Conservation (phyloP, 2,113 vertebrate species). For the Varanus salvator region DNA sequence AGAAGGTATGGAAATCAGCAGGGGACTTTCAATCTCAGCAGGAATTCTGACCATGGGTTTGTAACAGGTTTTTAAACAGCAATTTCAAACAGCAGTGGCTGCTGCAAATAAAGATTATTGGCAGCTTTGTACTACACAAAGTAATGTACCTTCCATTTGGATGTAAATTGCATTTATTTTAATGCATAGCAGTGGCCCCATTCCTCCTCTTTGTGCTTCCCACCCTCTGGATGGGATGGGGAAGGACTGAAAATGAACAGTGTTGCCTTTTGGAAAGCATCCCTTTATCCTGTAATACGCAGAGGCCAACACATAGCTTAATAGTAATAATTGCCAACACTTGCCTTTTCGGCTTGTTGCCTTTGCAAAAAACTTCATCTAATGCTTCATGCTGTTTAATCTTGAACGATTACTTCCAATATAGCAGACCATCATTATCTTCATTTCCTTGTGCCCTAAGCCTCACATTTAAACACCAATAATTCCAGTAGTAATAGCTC, state of each 20-base stretch:
- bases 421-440: background rate
- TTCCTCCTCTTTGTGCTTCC: background rate
- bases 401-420: slow-evolving; percentile 1
- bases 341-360: background rate
- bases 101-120: background rate
- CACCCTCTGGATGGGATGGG: background rate
- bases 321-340: background rate
- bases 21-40: background rate
- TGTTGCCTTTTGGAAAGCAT: background rate
- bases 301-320: background rate
- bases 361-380: background rate
- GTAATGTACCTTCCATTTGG: background rate
- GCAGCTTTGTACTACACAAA: background rate
- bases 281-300: background rate
- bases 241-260: background rate
- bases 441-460: background rate
- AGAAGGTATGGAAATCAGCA: background rate
- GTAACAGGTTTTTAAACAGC: background rate
- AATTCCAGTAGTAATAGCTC: background rate
- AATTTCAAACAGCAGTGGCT: background rate
- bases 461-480: background rate
- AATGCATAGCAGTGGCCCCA: background rate
- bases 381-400: background rate
- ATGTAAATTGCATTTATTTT: background rate
- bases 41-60: background rate